Evolutionary conservation across 2,888 invertebrate genomes (phyloP), one percentile per base, ranked within the genome.

Genomic region (Lottia scabra): DNA sequence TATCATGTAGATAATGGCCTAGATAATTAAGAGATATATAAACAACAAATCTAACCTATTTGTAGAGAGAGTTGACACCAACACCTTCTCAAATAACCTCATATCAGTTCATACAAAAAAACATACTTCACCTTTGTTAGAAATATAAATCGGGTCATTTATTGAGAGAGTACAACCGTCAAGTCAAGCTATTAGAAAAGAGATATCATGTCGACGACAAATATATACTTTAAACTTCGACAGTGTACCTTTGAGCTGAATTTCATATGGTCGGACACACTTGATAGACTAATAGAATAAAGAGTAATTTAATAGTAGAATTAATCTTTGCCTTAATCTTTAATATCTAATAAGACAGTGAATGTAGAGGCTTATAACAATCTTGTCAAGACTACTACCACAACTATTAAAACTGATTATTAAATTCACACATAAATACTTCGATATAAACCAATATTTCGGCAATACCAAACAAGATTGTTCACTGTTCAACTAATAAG

Each of bases 271-370:
- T 56, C 8, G 19, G 23, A 56, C 56, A 56, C 56, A 56, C 56
- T 56, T 56, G 56, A 56, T 56, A 56, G 56, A 56, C 56, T 56
- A 56, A 56, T 56, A 56, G 56, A 56, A 56, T 56, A 56, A 19
- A 19, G 23, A 56, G 56, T 56, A 56, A 56, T 56, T 23, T 56
- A 56, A 56, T 56, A 56, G 56, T 38, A 38, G 38, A 38, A 38
- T 38, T 38, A 38, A 38, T 38, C 38, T 38, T 38, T 10, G 38
- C 38, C 38, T 38, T 38, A 38, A 38, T 38, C 38, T 38, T 8
- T 38, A 38, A 38, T 38, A 38, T 38, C 8, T 38, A 38, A 38
- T 38, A 38, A 38, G 38, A 38, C 38, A 38, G 38, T 38, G 38
- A 38, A 38, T 38, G 38, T 38, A 38, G 38, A 38, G 38, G 3